Percentiles rank a stretch among this genome's conserved stretches.
Evolutionary conservation across 2,113 vertebrate species (phyloP).

Genomic region (Camelus dromedarius): DNA sequence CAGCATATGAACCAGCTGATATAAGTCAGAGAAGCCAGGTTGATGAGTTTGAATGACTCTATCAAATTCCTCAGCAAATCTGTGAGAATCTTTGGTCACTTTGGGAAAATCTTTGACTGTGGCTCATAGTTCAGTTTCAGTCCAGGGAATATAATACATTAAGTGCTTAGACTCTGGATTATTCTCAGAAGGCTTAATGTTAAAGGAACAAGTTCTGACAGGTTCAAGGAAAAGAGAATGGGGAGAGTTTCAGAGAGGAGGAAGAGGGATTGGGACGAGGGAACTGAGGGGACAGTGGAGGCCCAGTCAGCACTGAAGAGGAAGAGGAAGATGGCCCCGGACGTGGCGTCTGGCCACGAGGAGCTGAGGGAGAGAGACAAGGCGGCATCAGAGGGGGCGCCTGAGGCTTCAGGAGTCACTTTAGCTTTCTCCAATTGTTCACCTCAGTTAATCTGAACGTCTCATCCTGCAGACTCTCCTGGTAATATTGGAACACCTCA

Average conservation of each 20-base stretch:
- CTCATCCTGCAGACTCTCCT: neutral
- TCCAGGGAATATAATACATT: neutral
- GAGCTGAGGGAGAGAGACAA: neutral
- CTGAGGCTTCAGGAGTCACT: neutral
- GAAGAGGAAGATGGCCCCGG: too few relatives aligned
- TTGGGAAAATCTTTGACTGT: neutral
- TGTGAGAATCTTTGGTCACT: neutral
- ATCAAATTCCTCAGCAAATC: neutral
- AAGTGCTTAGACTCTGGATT: neutral
- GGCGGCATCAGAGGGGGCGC: too few relatives aligned
- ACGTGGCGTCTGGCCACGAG: too few relatives aligned
- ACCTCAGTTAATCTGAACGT: neutral
- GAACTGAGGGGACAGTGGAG: neutral
- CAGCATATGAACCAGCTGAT: neutral
- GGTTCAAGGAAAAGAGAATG: neutral
- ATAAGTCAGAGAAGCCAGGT: neutral
- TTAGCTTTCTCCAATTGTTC: neutral
- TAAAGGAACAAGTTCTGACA: neutral
- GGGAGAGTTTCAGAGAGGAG: neutral
- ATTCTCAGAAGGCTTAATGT: neutral
- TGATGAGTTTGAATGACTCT: neutral
- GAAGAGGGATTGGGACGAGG: neutral
- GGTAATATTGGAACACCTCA: neutral
- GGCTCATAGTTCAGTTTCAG: neutral
- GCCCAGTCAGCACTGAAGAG: too few relatives aligned